A percentile compares a stretch with the other conserved stretches of the same genome.
These are phyloP conservation scores for Heliothis subflexa DNA, from an alignment of 1,140 invertebrate genomes.

Conservation along the genomic window DNA sequence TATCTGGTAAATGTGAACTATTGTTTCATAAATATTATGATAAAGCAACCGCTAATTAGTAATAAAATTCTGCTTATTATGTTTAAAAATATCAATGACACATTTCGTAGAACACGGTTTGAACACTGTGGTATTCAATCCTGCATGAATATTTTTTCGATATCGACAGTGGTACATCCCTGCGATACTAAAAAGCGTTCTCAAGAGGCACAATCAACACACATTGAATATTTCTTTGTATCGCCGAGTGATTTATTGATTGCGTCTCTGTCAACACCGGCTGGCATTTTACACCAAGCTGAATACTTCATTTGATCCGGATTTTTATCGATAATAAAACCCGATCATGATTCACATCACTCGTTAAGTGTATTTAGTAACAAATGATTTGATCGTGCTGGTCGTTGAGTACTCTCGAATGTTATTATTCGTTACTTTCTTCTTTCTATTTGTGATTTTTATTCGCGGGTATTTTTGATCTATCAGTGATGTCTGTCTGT, in stretches of 20 bases:
- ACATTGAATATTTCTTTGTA: slow-evolving; percentile 84
- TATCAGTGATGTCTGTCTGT: slow-evolving; percentile 20
- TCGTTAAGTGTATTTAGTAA: slow-evolving; percentile 84
- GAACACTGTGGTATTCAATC: neutral
- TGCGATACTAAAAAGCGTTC: slow-evolving; percentile 78
- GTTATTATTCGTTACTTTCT: slow-evolving; percentile 35
- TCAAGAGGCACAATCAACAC: slow-evolving; percentile 84
- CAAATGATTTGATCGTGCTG: slow-evolving; percentile 73
- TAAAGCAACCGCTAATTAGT: neutral
- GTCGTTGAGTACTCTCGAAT: slow-evolving; percentile 48
- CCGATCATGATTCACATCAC: slow-evolving; percentile 80
- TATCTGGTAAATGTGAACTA: slow-evolving; percentile 6
- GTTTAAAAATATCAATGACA: neutral
- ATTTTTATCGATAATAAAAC: slow-evolving; percentile 85
- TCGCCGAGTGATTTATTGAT: slow-evolving; percentile 84
- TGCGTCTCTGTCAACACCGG: slow-evolving; percentile 84
- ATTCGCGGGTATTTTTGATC: slow-evolving; percentile 36
- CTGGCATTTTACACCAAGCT: slow-evolving; percentile 75
- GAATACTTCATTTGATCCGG: slow-evolving; percentile 86
- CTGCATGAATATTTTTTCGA: slow-evolving; percentile 52
- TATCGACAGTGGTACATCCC: slow-evolving; percentile 63
- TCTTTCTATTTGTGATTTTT: slow-evolving; percentile 40
- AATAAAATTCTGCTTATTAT: neutral
- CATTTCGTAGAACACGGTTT: neutral
- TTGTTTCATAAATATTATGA: slow-evolving; percentile 26